These are phyloP conservation scores for Eupithecia tripunctaria DNA, from an alignment of 2,888 invertebrate species.

Conservation along the genomic window DNA sequence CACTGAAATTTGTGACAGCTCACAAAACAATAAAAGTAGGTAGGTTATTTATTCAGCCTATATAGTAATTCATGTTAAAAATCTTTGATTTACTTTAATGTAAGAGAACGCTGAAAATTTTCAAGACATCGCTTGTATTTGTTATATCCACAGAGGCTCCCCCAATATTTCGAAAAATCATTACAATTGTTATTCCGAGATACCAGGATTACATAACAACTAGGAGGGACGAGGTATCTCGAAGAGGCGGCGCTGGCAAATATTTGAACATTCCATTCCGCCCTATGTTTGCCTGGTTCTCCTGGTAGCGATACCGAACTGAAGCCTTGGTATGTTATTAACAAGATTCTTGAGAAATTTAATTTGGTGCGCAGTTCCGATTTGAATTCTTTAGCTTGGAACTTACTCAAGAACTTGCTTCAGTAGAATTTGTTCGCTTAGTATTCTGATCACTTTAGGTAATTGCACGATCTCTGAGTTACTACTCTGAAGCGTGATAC, in stretches of 20 bases:
- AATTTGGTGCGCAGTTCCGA: conserved; percentile 35
- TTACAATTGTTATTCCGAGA: conserved; percentile 40
- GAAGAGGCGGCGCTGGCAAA: conserved; percentile 59
- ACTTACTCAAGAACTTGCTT: conserved; percentile 13
- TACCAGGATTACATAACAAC: conserved; percentile 65
- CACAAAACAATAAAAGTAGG: too few relatives aligned
- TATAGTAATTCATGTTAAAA: too few relatives aligned
- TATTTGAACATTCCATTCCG: conserved; percentile 63
- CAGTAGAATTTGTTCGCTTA: neutral
- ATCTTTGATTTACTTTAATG: neutral
- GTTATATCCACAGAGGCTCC: conserved; percentile 9
- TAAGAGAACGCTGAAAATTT: neutral
- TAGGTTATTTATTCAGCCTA: too few relatives aligned
- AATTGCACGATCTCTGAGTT: neutral
- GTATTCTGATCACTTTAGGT: neutral
- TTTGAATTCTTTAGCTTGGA: conserved; percentile 33
- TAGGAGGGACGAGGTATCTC: conserved; percentile 57
- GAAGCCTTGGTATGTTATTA: conserved; percentile 54
- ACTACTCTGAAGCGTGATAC: too few relatives aligned
- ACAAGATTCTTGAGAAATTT: conserved; percentile 43
- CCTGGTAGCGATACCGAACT: conserved; percentile 52
- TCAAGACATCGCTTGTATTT: neutral
- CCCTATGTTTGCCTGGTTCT: conserved; percentile 67
- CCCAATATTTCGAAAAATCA: conserved; percentile 33
- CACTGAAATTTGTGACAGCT: too few relatives aligned